Conservation (phyloP, 1,140 invertebrate species). For the Trinorchestia longiramus region DNA sequence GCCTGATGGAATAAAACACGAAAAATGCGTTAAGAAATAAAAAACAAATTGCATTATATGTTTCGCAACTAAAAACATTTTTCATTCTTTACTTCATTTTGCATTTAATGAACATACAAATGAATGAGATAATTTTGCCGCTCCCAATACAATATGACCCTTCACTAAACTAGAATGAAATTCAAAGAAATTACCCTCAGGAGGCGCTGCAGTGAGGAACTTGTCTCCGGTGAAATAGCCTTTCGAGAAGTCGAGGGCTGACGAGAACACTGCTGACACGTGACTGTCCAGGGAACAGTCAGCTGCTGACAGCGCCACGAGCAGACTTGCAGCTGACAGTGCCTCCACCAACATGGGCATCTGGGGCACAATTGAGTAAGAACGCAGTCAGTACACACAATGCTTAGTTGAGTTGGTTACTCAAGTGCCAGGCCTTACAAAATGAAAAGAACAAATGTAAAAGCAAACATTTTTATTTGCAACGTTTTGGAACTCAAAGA, state of each 20-base stretch:
- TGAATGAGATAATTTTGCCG: no score
- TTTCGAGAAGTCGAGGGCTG: slow-evolving; percentile 80
- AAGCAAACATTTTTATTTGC: no score
- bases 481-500: no score
- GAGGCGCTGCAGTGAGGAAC: slow-evolving; percentile 78
- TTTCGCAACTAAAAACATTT: no score
- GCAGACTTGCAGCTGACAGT: slow-evolving; percentile 80
- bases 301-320: slow-evolving; percentile 77
- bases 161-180: no score
- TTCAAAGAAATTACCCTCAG: slow-evolving; percentile 74
- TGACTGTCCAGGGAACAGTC: slow-evolving; percentile 74
- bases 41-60: no score
- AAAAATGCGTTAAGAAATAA: no score
- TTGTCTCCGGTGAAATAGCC: slow-evolving; percentile 87
- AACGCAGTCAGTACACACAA: not conserved
- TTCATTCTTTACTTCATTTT: no score
- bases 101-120: no score
- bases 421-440: not conserved
- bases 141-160: no score
- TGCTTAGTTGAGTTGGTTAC: not conserved
- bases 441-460: no score
- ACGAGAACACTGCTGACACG: slow-evolving; percentile 77
- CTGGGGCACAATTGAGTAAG: slow-evolving; percentile 67
- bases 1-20: no score
- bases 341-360: slow-evolving; percentile 81